Evolutionary conservation across 2,888 invertebrate species (phyloP).

Genomic region (Caenorhabditis wallacei): DNA sequence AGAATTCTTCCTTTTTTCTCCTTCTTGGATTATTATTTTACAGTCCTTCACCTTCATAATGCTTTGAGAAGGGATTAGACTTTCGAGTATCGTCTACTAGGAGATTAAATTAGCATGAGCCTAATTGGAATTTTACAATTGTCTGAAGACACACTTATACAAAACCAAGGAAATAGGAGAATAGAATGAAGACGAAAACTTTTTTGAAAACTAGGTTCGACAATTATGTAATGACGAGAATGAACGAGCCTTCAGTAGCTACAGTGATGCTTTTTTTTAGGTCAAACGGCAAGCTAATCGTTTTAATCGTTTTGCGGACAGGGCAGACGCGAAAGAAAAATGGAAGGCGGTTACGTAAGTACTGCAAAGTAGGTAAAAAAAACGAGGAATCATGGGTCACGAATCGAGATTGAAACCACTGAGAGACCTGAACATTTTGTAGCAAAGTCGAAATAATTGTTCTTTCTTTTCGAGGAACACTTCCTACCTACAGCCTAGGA

Average conservation of each 20-base stretch:
- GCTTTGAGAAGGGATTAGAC: background rate
- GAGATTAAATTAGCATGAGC: slow-evolving; percentile 19
- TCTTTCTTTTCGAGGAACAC: slow-evolving; percentile 15
- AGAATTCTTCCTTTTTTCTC: background rate
- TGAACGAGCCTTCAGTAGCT: slow-evolving; percentile 44
- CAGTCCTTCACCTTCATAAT: slow-evolving; percentile 8
- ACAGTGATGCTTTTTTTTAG: slow-evolving; percentile 62
- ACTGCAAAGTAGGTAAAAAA: slow-evolving; percentile 17
- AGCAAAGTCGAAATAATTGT: slow-evolving; percentile 52
- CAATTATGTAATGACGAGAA: slow-evolving; percentile 49
- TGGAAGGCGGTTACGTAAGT: slow-evolving; percentile 52
- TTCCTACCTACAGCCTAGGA: slow-evolving; percentile 8
- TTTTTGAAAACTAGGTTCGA: background rate
- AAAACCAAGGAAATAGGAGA: background rate
- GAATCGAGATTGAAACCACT: slow-evolving; percentile 41
- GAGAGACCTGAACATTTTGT: slow-evolving; percentile 37
- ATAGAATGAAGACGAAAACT: background rate
- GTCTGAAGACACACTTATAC: slow-evolving; percentile 15
- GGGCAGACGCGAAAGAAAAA: slow-evolving; percentile 38
- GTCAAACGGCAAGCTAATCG: slow-evolving; percentile 70
- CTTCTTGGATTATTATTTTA: slow-evolving; percentile 22
- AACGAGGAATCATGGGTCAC: slow-evolving; percentile 14
- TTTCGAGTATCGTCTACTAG: background rate
- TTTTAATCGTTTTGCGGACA: slow-evolving; percentile 63
- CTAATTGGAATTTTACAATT: slow-evolving; percentile 44